Evolutionary conservation across 2,888 invertebrate species (phyloP), one percentile per base, ranked within the genome.

Genomic region (Sphaeridia pumilis): DNA sequence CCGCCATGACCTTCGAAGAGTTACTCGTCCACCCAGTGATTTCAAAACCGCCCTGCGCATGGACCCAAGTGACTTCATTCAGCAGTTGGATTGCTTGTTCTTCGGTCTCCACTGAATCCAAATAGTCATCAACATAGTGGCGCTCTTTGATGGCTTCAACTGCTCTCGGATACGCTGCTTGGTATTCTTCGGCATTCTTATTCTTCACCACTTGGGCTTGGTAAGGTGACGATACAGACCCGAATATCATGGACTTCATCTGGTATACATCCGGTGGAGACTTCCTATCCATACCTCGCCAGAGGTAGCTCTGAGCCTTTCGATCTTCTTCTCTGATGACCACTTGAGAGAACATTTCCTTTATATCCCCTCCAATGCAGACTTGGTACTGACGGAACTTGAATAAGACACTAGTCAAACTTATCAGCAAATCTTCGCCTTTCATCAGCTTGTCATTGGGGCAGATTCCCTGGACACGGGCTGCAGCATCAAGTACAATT

Each of bases 401-500:
- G 26, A 17, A 26, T 4, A 45, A 21, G 7, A 45, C 25, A 10
- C n/a, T 28, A 3, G 22, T 17, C 4, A 45, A 28, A 3, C 27
- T 17, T n/a, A 27, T 45, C 5, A 26, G n/a, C 5, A 38, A 20
- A 17, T 38, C 38, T 7, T 14, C 17, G 5, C 38, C 38, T 12
- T 14, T 38, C 12, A 5, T 24, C 1, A 64, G 31, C 12, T 20
- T 20, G 25, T 59, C 55, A 52, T 62, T 63, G 1, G 60, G 46
- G n/a, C 56, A 48, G 3, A 3, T 26, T 7, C 55, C 58, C 1
- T 31, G 2, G 1, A 25, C 20, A 28, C 49, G 51, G 2, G 58
- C 58, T 1, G 60, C 52, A 0, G 56, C 58, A 42, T 63, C 58
- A 26, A 59, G 61, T 1, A 64, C 63, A 1, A 64, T 25, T 3